phyloP scores from a whole-genome alignment of 2,888 invertebrate genomes.

The Deilephila elpenor region DNA sequence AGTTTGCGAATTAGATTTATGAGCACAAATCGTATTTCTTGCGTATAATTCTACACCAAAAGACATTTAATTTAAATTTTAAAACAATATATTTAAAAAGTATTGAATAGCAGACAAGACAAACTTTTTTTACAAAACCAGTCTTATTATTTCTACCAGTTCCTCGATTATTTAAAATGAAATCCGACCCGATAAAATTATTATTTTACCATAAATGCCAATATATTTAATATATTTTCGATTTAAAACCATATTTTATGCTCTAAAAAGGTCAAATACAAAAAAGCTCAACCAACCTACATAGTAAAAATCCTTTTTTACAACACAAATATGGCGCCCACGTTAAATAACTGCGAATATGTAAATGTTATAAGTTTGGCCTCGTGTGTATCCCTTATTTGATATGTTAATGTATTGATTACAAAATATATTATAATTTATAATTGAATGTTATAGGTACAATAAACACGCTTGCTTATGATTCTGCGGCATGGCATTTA shows the following conservation, averaged over 20 bases:
- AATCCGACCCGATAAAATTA: not conserved
- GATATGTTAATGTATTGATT: slow-evolving; percentile 34
- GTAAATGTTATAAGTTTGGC: slow-evolving; percentile 41
- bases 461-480: slow-evolving; percentile 28
- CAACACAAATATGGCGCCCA: slow-evolving; percentile 34
- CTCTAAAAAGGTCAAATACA: slow-evolving; percentile 14
- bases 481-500: not conserved
- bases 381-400: slow-evolving; percentile 39
- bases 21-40: not conserved
- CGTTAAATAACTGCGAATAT: slow-evolving; percentile 43
- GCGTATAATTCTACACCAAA: not conserved
- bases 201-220: slow-evolving; percentile 18
- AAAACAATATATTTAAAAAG: not conserved
- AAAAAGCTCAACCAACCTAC: slow-evolving; percentile 1
- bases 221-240: slow-evolving; percentile 12
- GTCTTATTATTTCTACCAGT: not conserved
- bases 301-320: slow-evolving; percentile 24
- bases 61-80: not conserved
- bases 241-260: slow-evolving; percentile 9
- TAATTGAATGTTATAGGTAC: slow-evolving; percentile 32
- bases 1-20: too few relatives aligned
- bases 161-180: slow-evolving; percentile 1
- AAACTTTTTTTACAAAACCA: not conserved
- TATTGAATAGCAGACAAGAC: not conserved
- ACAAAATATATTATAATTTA: slow-evolving; percentile 34